These are phyloP conservation scores for Anthopleura xanthogrammica DNA, from an alignment of 92 coral and sea anemone genomes.

Conservation along the genomic window DNA sequence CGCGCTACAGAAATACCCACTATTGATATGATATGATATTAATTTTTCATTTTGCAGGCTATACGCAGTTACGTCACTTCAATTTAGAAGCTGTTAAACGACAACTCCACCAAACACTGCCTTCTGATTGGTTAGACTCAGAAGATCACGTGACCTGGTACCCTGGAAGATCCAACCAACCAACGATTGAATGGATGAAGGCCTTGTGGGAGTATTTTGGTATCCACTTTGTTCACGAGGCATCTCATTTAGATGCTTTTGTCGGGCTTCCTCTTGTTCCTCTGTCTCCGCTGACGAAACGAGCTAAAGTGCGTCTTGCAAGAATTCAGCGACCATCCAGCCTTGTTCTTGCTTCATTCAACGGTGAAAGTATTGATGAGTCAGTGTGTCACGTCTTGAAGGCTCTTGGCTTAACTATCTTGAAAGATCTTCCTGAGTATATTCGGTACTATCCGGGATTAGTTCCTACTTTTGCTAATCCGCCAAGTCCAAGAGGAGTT, in stretches of 20 bases:
- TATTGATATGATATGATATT: no score
- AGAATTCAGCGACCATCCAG: slow-evolving; percentile 49
- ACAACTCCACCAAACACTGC: slow-evolving; percentile 51
- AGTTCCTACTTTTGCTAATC: slow-evolving; percentile 44
- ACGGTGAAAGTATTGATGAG: slow-evolving; percentile 27
- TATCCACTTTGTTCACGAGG: slow-evolving; percentile 31
- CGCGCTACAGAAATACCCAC: no score
- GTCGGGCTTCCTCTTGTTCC: slow-evolving; percentile 63
- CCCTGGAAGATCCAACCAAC: slow-evolving; percentile 54
- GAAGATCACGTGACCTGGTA: slow-evolving; percentile 51
- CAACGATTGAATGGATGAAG: slow-evolving; percentile 62
- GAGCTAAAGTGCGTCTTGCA: slow-evolving; percentile 26
- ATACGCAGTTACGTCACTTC: slow-evolving; percentile 60
- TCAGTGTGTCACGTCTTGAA: slow-evolving; percentile 13
- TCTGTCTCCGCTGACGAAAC: not conserved
- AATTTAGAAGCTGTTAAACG: slow-evolving; percentile 36
- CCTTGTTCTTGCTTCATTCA: slow-evolving; percentile 37
- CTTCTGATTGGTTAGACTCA: slow-evolving; percentile 46
- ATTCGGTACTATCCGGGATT: slow-evolving; percentile 41
- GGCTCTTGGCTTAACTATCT: slow-evolving; percentile 33
- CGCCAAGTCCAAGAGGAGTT: slow-evolving; percentile 53
- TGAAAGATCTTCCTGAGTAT: slow-evolving; percentile 46
- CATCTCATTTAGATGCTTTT: slow-evolving; percentile 33
- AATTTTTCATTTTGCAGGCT: slow-evolving; percentile 9
- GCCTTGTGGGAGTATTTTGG: slow-evolving; percentile 68